phyloP scores from a whole-genome alignment of 1,140 invertebrate species.

The Hermetia illucens region DNA sequence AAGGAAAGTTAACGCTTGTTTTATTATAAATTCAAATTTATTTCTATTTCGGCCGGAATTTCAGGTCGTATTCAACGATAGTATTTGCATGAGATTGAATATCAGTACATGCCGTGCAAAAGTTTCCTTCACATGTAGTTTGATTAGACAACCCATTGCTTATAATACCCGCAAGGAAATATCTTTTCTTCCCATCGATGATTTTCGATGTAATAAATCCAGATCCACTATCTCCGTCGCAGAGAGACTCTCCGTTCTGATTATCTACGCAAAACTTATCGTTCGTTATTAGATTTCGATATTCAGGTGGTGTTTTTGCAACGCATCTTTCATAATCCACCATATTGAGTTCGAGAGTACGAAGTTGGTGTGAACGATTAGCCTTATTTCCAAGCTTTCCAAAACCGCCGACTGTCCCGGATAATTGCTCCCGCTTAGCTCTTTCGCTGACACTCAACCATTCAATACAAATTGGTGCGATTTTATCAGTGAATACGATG shows the following conservation, averaged over 20 bases:
- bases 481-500: conserved; percentile 1
- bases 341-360: conserved; percentile 6
- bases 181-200: conserved; percentile 7
- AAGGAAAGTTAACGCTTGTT: not conserved
- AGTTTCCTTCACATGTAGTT: conserved; percentile 16
- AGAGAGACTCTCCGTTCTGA: conserved; percentile 3
- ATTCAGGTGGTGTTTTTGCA: conserved; percentile 2
- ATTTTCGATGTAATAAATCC: conserved; percentile 16
- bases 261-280: conserved; percentile 12
- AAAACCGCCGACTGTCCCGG: conserved; percentile 9
- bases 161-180: conserved; percentile 21
- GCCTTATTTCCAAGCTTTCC: conserved; percentile 5
- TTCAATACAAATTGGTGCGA: conserved; percentile 3
- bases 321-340: conserved; percentile 5
- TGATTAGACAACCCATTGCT: conserved; percentile 16
- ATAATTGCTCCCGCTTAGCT: not conserved
- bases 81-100: conserved; percentile 3
- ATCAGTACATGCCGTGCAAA: conserved; percentile 21
- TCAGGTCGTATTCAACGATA: not conserved
- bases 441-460: not conserved
- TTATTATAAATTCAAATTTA: not conserved
- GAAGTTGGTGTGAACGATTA: conserved; percentile 4
- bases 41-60: not conserved
- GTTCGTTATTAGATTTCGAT: conserved; percentile 3
- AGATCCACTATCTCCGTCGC: conserved; percentile 15